Evolutionary conservation across 2,113 vertebrate species (phyloP).

Genomic region (Corapipo altera): DNA sequence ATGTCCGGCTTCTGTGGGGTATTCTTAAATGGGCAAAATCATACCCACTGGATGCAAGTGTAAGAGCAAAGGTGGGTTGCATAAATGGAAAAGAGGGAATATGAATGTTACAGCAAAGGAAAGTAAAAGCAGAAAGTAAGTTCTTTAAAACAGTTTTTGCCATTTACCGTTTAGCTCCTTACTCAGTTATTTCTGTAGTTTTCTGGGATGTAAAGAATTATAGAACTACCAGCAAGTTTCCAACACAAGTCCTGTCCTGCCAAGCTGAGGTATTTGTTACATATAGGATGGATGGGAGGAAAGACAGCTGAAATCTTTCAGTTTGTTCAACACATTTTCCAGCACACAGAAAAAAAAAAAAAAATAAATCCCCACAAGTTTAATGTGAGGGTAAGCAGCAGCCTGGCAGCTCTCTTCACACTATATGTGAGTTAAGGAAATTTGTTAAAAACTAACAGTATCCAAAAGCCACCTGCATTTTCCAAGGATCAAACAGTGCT

Average conservation of each 20-base stretch:
- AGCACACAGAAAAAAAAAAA: not conserved
- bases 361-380: fast-evolving
- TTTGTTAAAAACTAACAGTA: not conserved
- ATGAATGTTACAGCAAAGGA: conserved; percentile 11
- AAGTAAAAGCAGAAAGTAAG: not conserved
- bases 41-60: not conserved
- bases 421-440: not conserved
- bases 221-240: not conserved
- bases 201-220: not conserved
- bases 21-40: conserved; percentile 5
- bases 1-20: not conserved
- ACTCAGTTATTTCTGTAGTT: not conserved
- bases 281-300: not conserved
- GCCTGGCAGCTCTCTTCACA: not conserved
- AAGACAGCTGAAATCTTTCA: not conserved
- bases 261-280: not conserved
- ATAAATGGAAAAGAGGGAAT: not conserved
- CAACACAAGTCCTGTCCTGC: not conserved
- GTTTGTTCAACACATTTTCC: not conserved
- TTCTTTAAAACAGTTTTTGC: not conserved
- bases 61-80: not conserved
- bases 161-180: not conserved
- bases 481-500: not conserved
- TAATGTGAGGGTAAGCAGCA: not conserved
- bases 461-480: not conserved